Base-by-base conservation (phyloP, 2,888 invertebrate species). In the Synergus japonicus region DNA sequence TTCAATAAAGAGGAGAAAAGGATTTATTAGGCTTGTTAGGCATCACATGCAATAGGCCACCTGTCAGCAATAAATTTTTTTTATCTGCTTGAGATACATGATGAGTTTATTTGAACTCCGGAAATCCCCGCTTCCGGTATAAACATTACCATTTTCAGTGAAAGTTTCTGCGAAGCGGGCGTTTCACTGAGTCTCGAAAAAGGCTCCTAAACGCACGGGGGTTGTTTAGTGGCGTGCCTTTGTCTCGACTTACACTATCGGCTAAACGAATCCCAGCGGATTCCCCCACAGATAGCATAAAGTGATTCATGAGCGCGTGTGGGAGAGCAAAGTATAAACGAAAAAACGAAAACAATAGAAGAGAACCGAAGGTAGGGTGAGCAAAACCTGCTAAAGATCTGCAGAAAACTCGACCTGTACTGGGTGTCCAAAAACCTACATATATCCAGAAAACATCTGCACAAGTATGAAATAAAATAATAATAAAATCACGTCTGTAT, bases 261-360 rank as follows among this genome's bases (percentile, higher is more conserved):
- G 78, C 77, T 83, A 84, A 85, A 84, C 83, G 83, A 83, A 86
- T 86, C 84, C 85, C 82, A 77, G 65, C 79, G 83, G 84, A 86
- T 84, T 73, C 76, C 77, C 64, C 79, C 69, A 64, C 60, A 82
- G 81, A 85, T 85, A 85, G 73, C 78, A 82, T 73, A 66, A 69
- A 81, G 83, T 87, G 86, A 87, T 85, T 85, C 84, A 86, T 84
- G 64, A 82, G 79, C 78, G 66, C 46, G 46, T 22, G 43, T 22
- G 18, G 76, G 65, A 77, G 46, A 12, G n/a, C 63, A 54, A 65
- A 54, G 44, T 15, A 8, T n/a, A 60, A 29, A 76, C 64, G 69
- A 44, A 54, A 76, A 22, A 10, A 22, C 18, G 0, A 60, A 60
- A 60, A 10, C 60, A 18, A 60, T 10, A 49, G 43, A 37, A 76